Base-by-base conservation (phyloP, 2,888 invertebrate genomes). In the Eristalinus aeneus region DNA sequence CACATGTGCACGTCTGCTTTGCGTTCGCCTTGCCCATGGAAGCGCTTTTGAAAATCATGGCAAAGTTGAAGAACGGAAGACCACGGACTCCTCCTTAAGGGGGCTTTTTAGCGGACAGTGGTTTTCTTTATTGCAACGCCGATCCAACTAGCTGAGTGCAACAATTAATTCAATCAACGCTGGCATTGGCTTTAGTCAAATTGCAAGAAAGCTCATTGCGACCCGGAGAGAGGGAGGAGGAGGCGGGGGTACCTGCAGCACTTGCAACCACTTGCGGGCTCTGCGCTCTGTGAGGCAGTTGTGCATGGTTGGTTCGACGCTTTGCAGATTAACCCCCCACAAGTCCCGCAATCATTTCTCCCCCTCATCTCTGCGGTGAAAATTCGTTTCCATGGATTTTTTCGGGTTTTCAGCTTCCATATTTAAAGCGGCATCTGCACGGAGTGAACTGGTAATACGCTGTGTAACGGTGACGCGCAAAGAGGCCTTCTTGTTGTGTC, bases 341-440 rank as follows among this genome's bases (percentile, higher is more conserved):
- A 56, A 72, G 64, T 60, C 20, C 54, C 11, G 54, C 10, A 16
- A 64, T 11, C 64, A 56, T 76, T 82, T 77, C 74, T 77, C 86
- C 69, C 86, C 86, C 82, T 86, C 86, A 71, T 60, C 32, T 16
- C 8, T 39, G 31, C 82, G 68, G 64, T 36, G 73, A 72, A 36
- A 76, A 56, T 46, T 56, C 61, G 27, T 34, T 68, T 68, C 22
- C 74, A 32, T 20, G 61, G 31, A 56, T 79, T 73, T 74, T 83
- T 78, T 71, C n/a, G 60, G 77, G 11, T 82, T 74, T 82, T 65
- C 86, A 71, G 86, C 69, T 82, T 86, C 86, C 82, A 86, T 86
- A 86, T 86, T 86, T 86, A 86, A 86, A 67, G 82, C 73, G 77
- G 71, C 82, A 82, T 82, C 82, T 54, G 56, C 86, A 54, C 61